Evolutionary conservation across 35 echinoderm and acorn worm species (phyloP).

Genomic region (Chiridota heheva): DNA sequence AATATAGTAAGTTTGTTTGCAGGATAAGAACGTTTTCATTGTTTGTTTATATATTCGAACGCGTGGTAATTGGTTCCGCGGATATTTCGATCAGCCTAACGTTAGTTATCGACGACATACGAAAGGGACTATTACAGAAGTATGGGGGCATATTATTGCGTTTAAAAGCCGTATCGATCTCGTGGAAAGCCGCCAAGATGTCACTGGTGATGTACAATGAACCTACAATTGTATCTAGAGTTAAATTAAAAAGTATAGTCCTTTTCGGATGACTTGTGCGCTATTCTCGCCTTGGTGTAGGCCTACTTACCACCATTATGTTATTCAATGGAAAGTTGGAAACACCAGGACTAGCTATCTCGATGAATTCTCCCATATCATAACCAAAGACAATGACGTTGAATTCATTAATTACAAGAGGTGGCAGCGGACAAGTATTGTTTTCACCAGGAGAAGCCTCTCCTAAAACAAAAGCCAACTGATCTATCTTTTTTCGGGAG

Average conservation of each 20-base stretch:
- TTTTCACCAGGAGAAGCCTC: constrained; percentile 46
- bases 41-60: no score
- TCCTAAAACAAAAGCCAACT: constrained; percentile 59
- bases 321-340: constrained; percentile 78
- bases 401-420: constrained; percentile 88
- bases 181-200: no score
- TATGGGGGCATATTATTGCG: no score
- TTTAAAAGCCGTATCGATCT: no score
- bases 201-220: background rate
- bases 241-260: constrained; percentile 2
- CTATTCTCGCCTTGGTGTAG: no score
- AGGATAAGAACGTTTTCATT: no score
- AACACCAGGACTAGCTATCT: constrained; percentile 64
- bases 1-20: no score
- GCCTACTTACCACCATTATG: constrained; percentile 63
- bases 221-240: background rate
- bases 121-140: no score
- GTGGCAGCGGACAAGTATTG: constrained; percentile 72
- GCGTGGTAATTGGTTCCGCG: no score
- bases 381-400: constrained; percentile 42
- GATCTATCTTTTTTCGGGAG: constrained; percentile 46
- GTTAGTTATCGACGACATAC: no score
- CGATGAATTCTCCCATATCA: constrained; percentile 78
- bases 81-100: no score
- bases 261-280: background rate